These are phyloP conservation scores for Arctia plantaginis DNA, from an alignment of 2,888 invertebrate genomes.

Conservation along the genomic window DNA sequence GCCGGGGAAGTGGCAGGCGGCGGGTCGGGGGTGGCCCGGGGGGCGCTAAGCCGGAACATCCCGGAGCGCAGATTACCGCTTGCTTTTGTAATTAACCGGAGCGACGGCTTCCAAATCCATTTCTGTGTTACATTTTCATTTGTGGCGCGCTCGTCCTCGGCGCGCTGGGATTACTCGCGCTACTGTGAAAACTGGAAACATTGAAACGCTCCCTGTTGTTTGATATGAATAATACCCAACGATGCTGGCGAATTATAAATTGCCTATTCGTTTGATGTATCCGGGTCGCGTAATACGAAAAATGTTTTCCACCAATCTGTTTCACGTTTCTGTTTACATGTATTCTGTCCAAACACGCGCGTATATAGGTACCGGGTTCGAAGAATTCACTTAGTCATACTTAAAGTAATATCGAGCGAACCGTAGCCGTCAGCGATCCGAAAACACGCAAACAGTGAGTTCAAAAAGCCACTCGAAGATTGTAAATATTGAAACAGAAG, in stretches of 20 bases:
- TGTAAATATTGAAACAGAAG: constrained; percentile 86
- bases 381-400: constrained; percentile 83
- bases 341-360: constrained; percentile 72
- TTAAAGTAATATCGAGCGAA: constrained; percentile 81
- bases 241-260: constrained; percentile 55
- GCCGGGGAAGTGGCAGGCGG: constrained; percentile 83
- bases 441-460: constrained; percentile 85
- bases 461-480: constrained; percentile 86
- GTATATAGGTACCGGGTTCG: constrained; percentile 70
- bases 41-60: constrained; percentile 86
- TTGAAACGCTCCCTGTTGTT: constrained; percentile 67
- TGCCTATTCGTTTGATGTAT: constrained; percentile 51
- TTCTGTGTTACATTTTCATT: constrained; percentile 87
- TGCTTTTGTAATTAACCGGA: constrained; percentile 87
- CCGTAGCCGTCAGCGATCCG: constrained; percentile 84
- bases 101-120: constrained; percentile 87
- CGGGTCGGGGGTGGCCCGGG: constrained; percentile 64
- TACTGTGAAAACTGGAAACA: constrained; percentile 71
- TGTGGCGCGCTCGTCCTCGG: constrained; percentile 79
- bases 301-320: constrained; percentile 63
- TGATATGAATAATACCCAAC: constrained; percentile 64
- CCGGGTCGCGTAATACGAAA: constrained; percentile 46
- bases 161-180: constrained; percentile 75
- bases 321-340: constrained; percentile 66
- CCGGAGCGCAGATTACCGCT: constrained; percentile 87